These are phyloP conservation scores for Holothuria leucospilota DNA, from an alignment of 53 echinoderm and acorn worm species.

Conservation along the genomic window DNA sequence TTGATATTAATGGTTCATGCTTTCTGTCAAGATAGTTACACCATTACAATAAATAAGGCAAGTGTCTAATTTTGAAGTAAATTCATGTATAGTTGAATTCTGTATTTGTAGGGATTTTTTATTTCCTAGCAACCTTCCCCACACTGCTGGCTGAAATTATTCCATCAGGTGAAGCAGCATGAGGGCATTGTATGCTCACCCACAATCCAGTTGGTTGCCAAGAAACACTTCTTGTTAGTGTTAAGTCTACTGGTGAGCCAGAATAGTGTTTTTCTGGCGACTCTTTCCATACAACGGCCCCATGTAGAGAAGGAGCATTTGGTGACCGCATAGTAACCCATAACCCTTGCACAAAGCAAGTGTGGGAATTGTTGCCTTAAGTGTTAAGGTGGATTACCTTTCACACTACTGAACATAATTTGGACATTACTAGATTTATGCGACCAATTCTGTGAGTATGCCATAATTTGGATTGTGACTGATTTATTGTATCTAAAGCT, in stretches of 20 bases:
- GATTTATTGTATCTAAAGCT: constrained; percentile 21
- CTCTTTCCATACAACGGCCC: constrained; percentile 64
- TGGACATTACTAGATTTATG: constrained; percentile 63
- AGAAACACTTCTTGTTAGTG: constrained; percentile 52
- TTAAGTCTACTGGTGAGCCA: constrained; percentile 63
- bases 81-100: constrained; percentile 36
- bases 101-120: constrained; percentile 70
- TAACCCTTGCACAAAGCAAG: constrained; percentile 55
- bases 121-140: constrained; percentile 64
- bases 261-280: constrained; percentile 60
- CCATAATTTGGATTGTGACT: constrained; percentile 52
- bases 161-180: constrained; percentile 73
- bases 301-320: constrained; percentile 59
- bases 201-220: constrained; percentile 62
- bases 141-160: constrained; percentile 64
- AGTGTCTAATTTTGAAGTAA: constrained; percentile 37
- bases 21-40: constrained; percentile 31
- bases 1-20: constrained; percentile 66
- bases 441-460: constrained; percentile 47
- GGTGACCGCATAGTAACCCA: constrained; percentile 65
- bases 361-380: constrained; percentile 30
- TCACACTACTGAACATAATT: constrained; percentile 42
- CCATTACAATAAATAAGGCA: constrained; percentile 50
- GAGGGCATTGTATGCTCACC: constrained; percentile 59
- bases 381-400: constrained; percentile 5